These are phyloP conservation scores for Agonopterix arenella DNA, from an alignment of 2,888 invertebrate species.

Conservation along the genomic window DNA sequence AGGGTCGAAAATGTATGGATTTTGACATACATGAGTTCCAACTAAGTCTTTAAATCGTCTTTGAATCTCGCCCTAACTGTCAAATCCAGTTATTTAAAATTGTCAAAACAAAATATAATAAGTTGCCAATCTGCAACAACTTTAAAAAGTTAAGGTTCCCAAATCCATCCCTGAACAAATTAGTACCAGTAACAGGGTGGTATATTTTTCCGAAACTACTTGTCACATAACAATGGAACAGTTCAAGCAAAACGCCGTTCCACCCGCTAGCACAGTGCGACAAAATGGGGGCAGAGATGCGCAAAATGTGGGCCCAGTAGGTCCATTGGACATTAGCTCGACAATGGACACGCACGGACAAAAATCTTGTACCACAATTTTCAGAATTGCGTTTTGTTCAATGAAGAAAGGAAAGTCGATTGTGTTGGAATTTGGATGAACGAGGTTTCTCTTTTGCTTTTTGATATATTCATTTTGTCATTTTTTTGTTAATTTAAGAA, in stretches of 20 bases:
- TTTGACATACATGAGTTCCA: too few species aligned
- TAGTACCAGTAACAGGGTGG: constrained; percentile 68
- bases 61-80: too few species aligned
- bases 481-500: too few species aligned
- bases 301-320: constrained; percentile 38
- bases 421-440: not conserved
- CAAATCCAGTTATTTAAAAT: too few species aligned
- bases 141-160: not conserved
- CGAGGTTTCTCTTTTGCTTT: too few species aligned
- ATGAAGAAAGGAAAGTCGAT: constrained; percentile 18
- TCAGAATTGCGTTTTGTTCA: constrained; percentile 17
- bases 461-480: too few species aligned
- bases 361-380: constrained; percentile 9
- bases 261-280: constrained; percentile 21
- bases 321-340: constrained; percentile 20
- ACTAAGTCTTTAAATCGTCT: too few species aligned
- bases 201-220: constrained; percentile 61
- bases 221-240: constrained; percentile 55
- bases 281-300: constrained; percentile 48
- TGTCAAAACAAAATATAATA: too few species aligned
- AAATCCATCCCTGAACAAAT: constrained; percentile 53
- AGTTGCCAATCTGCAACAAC: not conserved
- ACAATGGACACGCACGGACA: constrained; percentile 20
- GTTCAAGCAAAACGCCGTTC: constrained; percentile 39
- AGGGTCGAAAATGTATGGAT: too few species aligned